Evolutionary conservation across 2,888 invertebrate genomes (phyloP).

Genomic region (Cryptus armator): DNA sequence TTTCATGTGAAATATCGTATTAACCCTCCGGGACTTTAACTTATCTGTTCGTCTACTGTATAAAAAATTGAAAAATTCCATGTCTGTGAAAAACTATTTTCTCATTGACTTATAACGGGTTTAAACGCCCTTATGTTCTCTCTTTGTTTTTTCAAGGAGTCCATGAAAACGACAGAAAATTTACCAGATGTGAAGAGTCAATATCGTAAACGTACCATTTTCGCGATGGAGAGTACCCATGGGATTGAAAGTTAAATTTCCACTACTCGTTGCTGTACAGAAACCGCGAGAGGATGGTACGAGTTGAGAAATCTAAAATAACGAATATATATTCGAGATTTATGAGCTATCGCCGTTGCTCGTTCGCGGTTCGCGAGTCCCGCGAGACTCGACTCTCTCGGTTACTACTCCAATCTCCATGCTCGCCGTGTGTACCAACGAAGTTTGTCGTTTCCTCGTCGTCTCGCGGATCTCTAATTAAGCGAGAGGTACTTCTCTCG

Average conservation of each 20-base stretch:
- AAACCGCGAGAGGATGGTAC: slow-evolving; percentile 26
- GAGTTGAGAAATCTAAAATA: slow-evolving; percentile 48
- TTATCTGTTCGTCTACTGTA: too few species aligned
- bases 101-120: too few species aligned
- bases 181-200: too few species aligned
- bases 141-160: too few species aligned
- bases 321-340: slow-evolving; percentile 49
- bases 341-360: slow-evolving; percentile 51
- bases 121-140: too few species aligned
- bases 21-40: too few species aligned
- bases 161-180: too few species aligned
- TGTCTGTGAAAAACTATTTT: too few species aligned
- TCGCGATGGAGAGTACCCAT: background rate
- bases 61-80: too few species aligned
- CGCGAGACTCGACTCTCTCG: slow-evolving; percentile 43
- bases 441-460: slow-evolving; percentile 50
- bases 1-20: too few species aligned
- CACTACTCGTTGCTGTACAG: background rate
- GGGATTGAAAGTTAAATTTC: slow-evolving; percentile 3
- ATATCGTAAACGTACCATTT: background rate
- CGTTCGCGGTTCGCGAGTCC: slow-evolving; percentile 51
- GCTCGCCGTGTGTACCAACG: background rate
- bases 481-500: slow-evolving; percentile 51
- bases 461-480: slow-evolving; percentile 66
- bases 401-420: background rate